Percentiles rank a stretch among this genome's conserved stretches.
phyloP scores from a whole-genome alignment of 1,140 invertebrate species.

The Trigoniulus corallinus region DNA sequence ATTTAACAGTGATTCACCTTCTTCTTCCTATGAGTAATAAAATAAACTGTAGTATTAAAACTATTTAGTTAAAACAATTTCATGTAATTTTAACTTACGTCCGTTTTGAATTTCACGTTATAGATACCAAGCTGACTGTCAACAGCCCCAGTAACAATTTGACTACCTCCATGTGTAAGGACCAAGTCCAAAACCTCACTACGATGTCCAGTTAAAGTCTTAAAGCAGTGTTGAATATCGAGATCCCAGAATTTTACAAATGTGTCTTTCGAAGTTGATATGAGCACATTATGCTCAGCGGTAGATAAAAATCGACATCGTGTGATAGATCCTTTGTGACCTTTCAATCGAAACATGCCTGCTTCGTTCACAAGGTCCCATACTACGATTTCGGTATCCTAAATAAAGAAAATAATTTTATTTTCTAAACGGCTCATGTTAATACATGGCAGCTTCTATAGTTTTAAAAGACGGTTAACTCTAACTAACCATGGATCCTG shows the following conservation, averaged over 20 bases:
- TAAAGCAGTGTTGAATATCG: constrained; percentile 85
- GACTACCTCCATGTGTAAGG: constrained; percentile 56
- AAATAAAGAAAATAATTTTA: constrained; percentile 14
- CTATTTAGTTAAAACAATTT: too few species aligned
- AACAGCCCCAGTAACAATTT: constrained; percentile 68
- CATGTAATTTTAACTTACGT: too few species aligned
- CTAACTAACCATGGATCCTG: constrained; percentile 57
- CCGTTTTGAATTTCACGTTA: constrained; percentile 32
- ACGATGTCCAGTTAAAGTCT: constrained; percentile 51
- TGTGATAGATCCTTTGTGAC: constrained; percentile 86
- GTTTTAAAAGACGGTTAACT: too few species aligned
- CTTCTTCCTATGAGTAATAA: too few species aligned
- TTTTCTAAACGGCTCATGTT: constrained; percentile 10
- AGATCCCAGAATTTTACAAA: constrained; percentile 97
- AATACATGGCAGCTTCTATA: constrained; percentile 16
- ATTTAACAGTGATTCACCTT: too few species aligned
- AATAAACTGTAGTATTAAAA: too few species aligned
- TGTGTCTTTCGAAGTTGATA: constrained; percentile 84
- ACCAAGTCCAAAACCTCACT: constrained; percentile 62
- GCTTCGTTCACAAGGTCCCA: constrained; percentile 87
- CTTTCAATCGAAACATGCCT: constrained; percentile 71
- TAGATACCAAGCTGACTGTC: constrained; percentile 73
- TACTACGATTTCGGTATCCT: constrained; percentile 84
- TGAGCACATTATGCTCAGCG: constrained; percentile 48
- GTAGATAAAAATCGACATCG: constrained; percentile 56